These are phyloP conservation scores for Hemiprocne comata DNA, from an alignment of 2,113 vertebrate genomes.

Conservation along the genomic window DNA sequence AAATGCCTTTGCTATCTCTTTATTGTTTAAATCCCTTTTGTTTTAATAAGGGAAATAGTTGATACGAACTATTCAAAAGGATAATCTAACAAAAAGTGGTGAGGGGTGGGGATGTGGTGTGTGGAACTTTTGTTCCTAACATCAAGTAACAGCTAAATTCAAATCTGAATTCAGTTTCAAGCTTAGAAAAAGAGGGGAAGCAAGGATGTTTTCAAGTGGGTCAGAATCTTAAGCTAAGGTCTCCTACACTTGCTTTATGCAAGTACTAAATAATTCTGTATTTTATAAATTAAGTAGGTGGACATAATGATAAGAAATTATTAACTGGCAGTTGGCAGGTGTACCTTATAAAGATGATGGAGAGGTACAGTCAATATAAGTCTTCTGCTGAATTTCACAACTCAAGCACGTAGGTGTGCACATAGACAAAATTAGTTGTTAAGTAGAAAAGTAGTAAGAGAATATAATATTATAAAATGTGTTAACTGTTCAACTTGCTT, in stretches of 20 bases:
- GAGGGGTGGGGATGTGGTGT: no score
- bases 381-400: conserved; percentile 42
- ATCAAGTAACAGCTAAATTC: conserved; percentile 6
- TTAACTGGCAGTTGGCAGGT: conserved; percentile 47
- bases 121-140: background rate
- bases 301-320: conserved; percentile 47
- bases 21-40: background rate
- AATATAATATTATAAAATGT: conserved; percentile 8
- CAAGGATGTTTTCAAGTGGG: background rate
- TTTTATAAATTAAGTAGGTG: conserved; percentile 61
- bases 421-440: background rate
- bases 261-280: conserved; percentile 38
- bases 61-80: background rate
- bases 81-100: background rate
- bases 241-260: conserved; percentile 52
- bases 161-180: background rate
- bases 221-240: conserved; percentile 34
- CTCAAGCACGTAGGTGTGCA: conserved; percentile 17
- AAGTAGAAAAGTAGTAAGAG: conserved; percentile 26
- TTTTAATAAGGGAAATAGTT: background rate
- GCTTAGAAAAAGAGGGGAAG: background rate
- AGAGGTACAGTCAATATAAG: conserved; percentile 9
- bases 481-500: background rate
- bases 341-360: conserved; percentile 10
- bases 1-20: background rate